A percentile compares a stretch with the other conserved stretches of the same genome.
These are phyloP conservation scores for Drosophila equinoxialis DNA, from an alignment of 1,140 invertebrate species.

Conservation along the genomic window DNA sequence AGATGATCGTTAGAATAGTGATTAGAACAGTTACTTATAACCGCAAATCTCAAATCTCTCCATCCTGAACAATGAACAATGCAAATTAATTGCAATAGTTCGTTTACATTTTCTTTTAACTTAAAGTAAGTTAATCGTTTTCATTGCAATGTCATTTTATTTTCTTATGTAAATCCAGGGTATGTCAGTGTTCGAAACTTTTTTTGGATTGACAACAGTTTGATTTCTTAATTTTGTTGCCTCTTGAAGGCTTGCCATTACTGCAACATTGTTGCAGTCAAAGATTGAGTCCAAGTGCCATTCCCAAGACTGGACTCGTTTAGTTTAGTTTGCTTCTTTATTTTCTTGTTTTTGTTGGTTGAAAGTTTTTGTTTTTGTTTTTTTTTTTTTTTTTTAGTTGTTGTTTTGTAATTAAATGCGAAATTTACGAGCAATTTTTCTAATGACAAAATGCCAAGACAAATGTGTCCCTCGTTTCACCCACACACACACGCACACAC, in stretches of 20 bases:
- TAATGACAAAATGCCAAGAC: constrained; percentile 73
- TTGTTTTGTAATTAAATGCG: constrained; percentile 73
- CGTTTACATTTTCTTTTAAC: too few species aligned
- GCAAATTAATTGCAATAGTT: too few species aligned
- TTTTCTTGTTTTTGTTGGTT: constrained; percentile 24
- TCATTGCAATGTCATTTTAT: too few species aligned
- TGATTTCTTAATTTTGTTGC: constrained; percentile 37
- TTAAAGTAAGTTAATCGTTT: too few species aligned
- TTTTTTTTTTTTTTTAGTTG: constrained; percentile 18
- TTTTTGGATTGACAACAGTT: not conserved
- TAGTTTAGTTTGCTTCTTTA: constrained; percentile 16
- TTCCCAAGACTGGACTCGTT: not conserved
- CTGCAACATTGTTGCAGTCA: constrained; percentile 70
- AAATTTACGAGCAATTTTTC: constrained; percentile 73
- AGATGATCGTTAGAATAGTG: too few species aligned
- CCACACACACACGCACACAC: constrained; percentile 33
- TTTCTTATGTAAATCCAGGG: constrained; percentile 6
- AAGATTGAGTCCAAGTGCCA: constrained; percentile 42
- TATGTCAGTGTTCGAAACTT: constrained; percentile 8
- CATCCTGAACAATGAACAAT: too few species aligned
- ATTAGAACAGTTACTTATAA: too few species aligned
- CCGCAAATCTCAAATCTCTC: too few species aligned
- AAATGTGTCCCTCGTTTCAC: constrained; percentile 63
- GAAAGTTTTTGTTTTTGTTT: constrained; percentile 13
- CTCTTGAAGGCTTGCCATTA: constrained; percentile 20